A percentile compares a stretch with the other conserved stretches of the same genome.
phyloP scores from a whole-genome alignment of 1,140 invertebrate genomes.

The Lepidurus arcticus region DNA sequence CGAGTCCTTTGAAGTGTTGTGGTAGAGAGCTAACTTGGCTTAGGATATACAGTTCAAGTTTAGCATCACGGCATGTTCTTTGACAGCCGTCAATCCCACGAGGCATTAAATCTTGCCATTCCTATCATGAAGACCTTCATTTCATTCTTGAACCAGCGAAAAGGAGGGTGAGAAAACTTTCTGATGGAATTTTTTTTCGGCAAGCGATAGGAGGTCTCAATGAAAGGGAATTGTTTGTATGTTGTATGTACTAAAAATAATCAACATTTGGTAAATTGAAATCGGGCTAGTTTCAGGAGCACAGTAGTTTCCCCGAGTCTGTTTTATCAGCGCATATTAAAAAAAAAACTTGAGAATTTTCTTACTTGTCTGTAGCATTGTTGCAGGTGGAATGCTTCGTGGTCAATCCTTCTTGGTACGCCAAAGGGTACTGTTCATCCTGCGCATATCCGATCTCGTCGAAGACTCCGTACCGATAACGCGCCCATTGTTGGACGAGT shows the following conservation, averaged over 20 bases:
- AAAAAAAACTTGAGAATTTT: neutral
- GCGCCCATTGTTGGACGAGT: conserved; percentile 40
- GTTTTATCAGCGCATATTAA: neutral
- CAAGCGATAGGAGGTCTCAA: neutral
- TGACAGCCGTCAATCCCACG: neutral
- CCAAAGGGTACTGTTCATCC: conserved; percentile 38
- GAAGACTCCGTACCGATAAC: conserved; percentile 43
- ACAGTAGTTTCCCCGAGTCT: too few relatives aligned
- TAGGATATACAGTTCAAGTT: neutral
- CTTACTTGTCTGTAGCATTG: neutral
- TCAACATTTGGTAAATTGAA: too few relatives aligned
- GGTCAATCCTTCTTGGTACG: neutral
- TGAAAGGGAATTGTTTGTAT: neutral
- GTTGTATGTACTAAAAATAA: neutral
- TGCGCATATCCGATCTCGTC: conserved; percentile 40
- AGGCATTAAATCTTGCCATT: neutral
- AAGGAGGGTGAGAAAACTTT: neutral
- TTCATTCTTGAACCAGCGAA: neutral
- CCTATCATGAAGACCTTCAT: neutral
- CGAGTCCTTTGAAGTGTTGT: neutral
- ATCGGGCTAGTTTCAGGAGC: too few relatives aligned
- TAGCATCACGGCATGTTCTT: neutral
- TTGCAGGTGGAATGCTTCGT: neutral
- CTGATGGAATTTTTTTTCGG: neutral
- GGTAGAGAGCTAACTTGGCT: neutral